phyloP scores from a whole-genome alignment of 2,797 vertebrate species.

The Morelia viridis region DNA sequence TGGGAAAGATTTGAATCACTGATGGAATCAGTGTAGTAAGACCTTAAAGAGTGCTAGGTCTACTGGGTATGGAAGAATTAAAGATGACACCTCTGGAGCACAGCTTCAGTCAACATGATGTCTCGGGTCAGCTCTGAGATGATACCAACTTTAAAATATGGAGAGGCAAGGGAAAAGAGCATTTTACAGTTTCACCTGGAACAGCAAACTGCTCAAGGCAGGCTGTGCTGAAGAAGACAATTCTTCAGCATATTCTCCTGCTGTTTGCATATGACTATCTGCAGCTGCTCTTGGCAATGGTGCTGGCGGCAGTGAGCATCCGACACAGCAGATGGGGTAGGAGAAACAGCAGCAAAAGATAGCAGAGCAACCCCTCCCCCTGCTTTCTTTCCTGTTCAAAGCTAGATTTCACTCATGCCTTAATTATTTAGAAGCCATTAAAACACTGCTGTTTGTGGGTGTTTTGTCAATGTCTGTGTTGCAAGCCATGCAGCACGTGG shows the following conservation, averaged over 20 bases:
- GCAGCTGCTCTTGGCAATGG: constrained; percentile 36
- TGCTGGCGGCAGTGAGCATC: not conserved
- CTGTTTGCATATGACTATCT: not conserved
- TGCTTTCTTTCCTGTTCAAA: constrained; percentile 33
- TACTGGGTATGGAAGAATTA: not conserved
- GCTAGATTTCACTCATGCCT: not conserved
- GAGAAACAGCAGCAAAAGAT: not conserved
- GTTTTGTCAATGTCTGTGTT: not conserved
- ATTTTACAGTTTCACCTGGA: not conserved
- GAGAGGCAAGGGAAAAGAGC: not conserved
- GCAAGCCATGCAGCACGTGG: accelerated
- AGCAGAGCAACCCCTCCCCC: accelerated
- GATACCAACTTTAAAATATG: not conserved
- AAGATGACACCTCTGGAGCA: not conserved
- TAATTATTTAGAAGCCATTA: constrained; percentile 42
- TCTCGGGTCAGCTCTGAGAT: not conserved
- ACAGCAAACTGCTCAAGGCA: not conserved
- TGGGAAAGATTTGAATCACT: not conserved
- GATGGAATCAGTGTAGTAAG: not conserved
- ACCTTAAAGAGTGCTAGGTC: not conserved
- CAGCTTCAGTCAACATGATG: too few relatives aligned
- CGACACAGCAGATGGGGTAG: constrained; percentile 44
- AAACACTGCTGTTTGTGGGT: not conserved
- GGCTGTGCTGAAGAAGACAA: not conserved
- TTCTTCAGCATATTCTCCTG: not conserved